Percentiles rank a stretch among this genome's conserved stretches.
These are phyloP conservation scores for Pristis pectinata DNA, from an alignment of 2,797 vertebrate species.

Conservation along the genomic window DNA sequence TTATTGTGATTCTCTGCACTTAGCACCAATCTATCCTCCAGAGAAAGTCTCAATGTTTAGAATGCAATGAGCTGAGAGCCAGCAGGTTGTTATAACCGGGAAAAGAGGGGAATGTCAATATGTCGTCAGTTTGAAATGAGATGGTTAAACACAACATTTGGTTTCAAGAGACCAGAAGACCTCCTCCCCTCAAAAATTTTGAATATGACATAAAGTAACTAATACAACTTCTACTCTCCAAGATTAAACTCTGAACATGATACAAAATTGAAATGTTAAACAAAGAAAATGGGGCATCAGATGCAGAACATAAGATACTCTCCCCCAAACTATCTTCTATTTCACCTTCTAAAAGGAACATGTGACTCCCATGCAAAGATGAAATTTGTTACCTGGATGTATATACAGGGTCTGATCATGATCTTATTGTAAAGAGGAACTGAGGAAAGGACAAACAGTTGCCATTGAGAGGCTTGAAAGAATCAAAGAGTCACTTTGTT, in stretches of 20 bases:
- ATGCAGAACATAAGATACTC: background rate
- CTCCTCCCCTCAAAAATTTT: background rate
- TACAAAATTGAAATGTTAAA: background rate
- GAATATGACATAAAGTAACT: background rate
- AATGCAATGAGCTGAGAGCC: background rate
- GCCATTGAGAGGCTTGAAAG: background rate
- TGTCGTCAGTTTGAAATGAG: background rate
- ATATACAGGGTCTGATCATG: background rate
- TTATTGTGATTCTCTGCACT: background rate
- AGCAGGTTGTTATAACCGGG: background rate
- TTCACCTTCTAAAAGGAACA: background rate
- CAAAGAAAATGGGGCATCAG: background rate
- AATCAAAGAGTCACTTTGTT: background rate
- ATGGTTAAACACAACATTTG: background rate
- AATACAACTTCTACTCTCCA: background rate
- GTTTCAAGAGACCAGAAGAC: background rate
- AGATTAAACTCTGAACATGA: background rate
- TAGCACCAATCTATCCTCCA: background rate
- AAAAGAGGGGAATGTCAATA: background rate
- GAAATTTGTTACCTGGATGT: background rate
- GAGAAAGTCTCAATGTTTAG: background rate
- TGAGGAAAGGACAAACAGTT: background rate
- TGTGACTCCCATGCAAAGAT: background rate
- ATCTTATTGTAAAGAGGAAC: background rate
- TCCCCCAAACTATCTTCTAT: background rate